Evolutionary conservation across 2,797 vertebrate species (phyloP).

Genomic region (Garrulus glandarius): DNA sequence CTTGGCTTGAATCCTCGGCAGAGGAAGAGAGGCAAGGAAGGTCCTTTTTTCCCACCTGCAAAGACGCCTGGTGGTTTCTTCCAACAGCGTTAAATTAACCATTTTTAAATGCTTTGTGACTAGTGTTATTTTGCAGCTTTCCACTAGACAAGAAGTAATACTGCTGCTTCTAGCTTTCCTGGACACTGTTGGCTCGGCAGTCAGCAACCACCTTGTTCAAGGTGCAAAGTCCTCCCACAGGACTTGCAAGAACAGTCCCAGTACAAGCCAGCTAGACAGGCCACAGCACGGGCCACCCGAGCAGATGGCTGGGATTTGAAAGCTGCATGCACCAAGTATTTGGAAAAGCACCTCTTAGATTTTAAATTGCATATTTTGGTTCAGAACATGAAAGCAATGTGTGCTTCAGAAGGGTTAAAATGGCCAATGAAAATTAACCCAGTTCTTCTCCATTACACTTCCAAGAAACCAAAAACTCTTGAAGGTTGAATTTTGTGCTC

Average conservation of each 20-base stretch:
- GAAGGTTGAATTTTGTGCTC: not conserved
- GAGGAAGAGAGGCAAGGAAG: not conserved
- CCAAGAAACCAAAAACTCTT: not conserved
- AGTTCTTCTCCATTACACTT: not conserved
- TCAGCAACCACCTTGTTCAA: not conserved
- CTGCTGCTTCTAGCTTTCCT: slow-evolving; percentile 14
- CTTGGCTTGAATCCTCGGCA: not conserved
- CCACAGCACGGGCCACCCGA: not conserved
- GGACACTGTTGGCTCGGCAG: not conserved
- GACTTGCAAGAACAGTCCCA: slow-evolving; percentile 1
- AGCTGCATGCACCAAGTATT: slow-evolving; percentile 69
- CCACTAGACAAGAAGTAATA: not conserved
- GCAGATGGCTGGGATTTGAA: slow-evolving; percentile 14
- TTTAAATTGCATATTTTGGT: slow-evolving; percentile 77
- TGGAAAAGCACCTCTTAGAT: slow-evolving; percentile 67
- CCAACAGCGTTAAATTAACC: not conserved
- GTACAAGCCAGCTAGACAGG: not conserved
- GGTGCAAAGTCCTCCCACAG: not conserved
- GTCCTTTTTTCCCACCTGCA: not conserved
- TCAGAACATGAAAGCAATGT: slow-evolving; percentile 64
- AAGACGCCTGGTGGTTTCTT: slow-evolving; percentile 9
- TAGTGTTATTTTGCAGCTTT: slow-evolving; percentile 61
- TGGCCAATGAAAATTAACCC: slow-evolving; percentile 45
- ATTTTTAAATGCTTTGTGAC: slow-evolving; percentile 55
- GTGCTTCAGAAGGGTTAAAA: slow-evolving; percentile 57